Evolutionary conservation across 2,797 vertebrate genomes (phyloP).

Genomic region (Hylomyscus alleni): DNA sequence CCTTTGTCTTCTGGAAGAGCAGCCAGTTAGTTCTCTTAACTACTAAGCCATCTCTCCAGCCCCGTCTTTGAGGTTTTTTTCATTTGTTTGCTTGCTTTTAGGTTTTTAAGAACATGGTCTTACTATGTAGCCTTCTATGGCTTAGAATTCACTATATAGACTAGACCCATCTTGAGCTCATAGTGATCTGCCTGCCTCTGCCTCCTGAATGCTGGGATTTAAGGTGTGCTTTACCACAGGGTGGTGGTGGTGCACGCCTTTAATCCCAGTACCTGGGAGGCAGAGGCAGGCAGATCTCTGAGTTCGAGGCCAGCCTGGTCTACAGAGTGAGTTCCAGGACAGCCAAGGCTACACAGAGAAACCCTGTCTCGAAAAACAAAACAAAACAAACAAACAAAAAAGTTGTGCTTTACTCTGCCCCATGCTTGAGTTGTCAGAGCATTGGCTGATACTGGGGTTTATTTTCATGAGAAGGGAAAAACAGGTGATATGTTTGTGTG

Average conservation of each 20-base stretch:
- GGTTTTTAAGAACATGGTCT: neutral
- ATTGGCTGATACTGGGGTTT: slow-evolving; percentile 37
- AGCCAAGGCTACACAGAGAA: no score
- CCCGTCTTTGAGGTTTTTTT: neutral
- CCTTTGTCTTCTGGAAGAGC: neutral
- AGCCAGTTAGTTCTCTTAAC: neutral
- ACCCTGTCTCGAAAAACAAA: no score
- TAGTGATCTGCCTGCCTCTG: neutral
- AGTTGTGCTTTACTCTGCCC: no score
- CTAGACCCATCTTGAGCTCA: neutral
- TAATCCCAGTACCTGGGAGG: no score
- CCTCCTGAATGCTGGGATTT: neutral
- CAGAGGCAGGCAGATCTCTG: no score
- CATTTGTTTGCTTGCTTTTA: neutral
- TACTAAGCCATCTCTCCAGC: neutral
- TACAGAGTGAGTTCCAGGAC: no score
- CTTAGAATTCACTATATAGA: neutral
- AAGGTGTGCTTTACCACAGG: no score
- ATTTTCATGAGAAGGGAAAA: neutral
- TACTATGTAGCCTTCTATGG: neutral
- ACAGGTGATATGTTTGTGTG: neutral
- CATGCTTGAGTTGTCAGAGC: slow-evolving; percentile 63
- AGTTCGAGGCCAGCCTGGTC: no score
- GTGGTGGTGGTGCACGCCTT: no score
- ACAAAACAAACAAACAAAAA: no score